These are phyloP conservation scores for Ennomos erosarius DNA, from an alignment of 2,888 invertebrate genomes.

Conservation along the genomic window DNA sequence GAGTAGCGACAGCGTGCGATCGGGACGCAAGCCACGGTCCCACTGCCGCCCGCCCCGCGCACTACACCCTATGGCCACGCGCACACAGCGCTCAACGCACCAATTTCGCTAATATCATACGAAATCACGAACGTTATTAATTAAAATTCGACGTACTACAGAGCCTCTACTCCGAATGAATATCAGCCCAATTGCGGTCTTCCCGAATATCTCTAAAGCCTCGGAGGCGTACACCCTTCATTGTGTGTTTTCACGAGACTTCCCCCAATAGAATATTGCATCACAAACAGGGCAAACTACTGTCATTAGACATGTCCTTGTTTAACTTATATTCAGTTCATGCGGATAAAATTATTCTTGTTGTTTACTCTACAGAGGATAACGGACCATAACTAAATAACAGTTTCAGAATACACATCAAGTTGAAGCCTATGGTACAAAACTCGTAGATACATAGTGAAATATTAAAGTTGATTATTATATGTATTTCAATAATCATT, in stretches of 20 bases:
- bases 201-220: conserved; percentile 10
- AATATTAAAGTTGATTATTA: too few species aligned
- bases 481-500: background rate
- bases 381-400: conserved; percentile 28
- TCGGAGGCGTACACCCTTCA: conserved; percentile 7
- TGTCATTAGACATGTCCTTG: conserved; percentile 39
- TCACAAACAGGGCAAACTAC: conserved; percentile 34
- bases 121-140: conserved; percentile 33
- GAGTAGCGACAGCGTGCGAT: conserved; percentile 57
- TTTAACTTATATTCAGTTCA: conserved; percentile 39
- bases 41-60: conserved; percentile 66
- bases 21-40: conserved; percentile 65
- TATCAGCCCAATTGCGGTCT: conserved; percentile 17
- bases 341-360: conserved; percentile 37
- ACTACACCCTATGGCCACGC: conserved; percentile 51
- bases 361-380: conserved; percentile 33
- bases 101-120: conserved; percentile 32
- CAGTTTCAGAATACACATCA: conserved; percentile 24
- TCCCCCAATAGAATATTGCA: conserved; percentile 27
- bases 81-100: conserved; percentile 46
- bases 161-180: conserved; percentile 18
- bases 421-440: background rate
- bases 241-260: conserved; percentile 20
- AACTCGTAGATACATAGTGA: background rate
- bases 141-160: conserved; percentile 28